Percentiles rank a stretch among this genome's conserved stretches.
Evolutionary conservation across 2,888 invertebrate species (phyloP).

Genomic region (Caenorhabditis plicata): DNA sequence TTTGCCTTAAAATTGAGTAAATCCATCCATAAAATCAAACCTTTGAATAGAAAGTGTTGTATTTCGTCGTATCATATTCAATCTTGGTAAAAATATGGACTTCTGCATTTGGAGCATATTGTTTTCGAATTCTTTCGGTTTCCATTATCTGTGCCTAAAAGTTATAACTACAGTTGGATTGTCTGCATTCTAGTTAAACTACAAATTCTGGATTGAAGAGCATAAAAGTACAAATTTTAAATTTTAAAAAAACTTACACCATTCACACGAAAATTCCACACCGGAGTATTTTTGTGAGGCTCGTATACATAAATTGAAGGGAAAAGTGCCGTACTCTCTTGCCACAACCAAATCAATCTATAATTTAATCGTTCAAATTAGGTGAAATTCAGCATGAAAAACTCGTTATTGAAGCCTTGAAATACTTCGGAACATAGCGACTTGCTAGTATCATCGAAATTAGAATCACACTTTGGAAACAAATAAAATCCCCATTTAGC

Average conservation of each 20-base stretch:
- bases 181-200: no score
- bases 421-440: slow-evolving; percentile 6
- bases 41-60: slow-evolving; percentile 32
- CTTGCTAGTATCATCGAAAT: slow-evolving; percentile 25
- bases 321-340: slow-evolving; percentile 27
- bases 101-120: slow-evolving; percentile 16
- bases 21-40: no score
- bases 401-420: slow-evolving; percentile 25
- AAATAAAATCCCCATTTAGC: slow-evolving; percentile 50
- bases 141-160: slow-evolving; percentile 33
- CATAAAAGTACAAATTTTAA: no score
- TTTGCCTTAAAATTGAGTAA: no score
- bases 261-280: slow-evolving; percentile 11
- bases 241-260: background rate
- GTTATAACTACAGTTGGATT: no score
- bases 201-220: no score
- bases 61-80: slow-evolving; percentile 51
- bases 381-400: background rate
- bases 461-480: slow-evolving; percentile 42
- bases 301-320: slow-evolving; percentile 32
- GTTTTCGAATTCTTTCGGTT: slow-evolving; percentile 20
- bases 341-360: slow-evolving; percentile 33
- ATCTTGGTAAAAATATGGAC: slow-evolving; percentile 53
- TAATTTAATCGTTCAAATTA: background rate
- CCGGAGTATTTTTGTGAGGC: slow-evolving; percentile 2